A percentile compares a stretch with the other conserved stretches of the same genome.
Conservation (phyloP, 2,113 vertebrate genomes). For the Natator depressus region DNA sequence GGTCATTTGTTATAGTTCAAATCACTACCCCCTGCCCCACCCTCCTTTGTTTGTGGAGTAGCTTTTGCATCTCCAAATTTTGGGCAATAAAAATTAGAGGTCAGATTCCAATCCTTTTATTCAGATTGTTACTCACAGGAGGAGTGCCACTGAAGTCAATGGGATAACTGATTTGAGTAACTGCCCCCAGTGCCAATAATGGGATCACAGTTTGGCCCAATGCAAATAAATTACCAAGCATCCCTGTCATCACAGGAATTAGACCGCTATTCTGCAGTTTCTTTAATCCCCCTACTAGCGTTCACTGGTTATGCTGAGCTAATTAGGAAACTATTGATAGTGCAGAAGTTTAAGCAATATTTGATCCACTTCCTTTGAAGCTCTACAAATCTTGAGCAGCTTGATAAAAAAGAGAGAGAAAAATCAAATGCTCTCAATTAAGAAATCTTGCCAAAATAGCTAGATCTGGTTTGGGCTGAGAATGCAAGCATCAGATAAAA, state of each 20-base stretch:
- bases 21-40: accelerated
- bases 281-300: conserved; percentile 19
- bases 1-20: not conserved
- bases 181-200: not conserved
- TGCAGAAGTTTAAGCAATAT: not conserved
- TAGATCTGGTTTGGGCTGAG: conserved; percentile 77
- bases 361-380: conserved; percentile 29
- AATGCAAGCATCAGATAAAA: conserved; percentile 89
- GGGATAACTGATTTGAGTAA: not conserved
- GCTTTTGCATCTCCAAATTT: not conserved
- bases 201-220: not conserved
- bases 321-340: conserved; percentile 55
- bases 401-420: not conserved
- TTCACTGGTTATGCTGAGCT: not conserved
- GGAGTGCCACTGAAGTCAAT: not conserved
- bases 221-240: not conserved
- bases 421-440: conserved; percentile 53
- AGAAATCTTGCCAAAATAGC: conserved; percentile 66
- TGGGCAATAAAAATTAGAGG: not conserved
- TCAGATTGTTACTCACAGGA: not conserved
- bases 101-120: not conserved
- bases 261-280: conserved; percentile 26
- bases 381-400: not conserved
- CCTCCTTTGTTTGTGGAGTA: not conserved
- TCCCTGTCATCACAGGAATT: not conserved